Base-by-base conservation (phyloP, 2,113 vertebrate species). In the Sylvilagus bachmani region DNA sequence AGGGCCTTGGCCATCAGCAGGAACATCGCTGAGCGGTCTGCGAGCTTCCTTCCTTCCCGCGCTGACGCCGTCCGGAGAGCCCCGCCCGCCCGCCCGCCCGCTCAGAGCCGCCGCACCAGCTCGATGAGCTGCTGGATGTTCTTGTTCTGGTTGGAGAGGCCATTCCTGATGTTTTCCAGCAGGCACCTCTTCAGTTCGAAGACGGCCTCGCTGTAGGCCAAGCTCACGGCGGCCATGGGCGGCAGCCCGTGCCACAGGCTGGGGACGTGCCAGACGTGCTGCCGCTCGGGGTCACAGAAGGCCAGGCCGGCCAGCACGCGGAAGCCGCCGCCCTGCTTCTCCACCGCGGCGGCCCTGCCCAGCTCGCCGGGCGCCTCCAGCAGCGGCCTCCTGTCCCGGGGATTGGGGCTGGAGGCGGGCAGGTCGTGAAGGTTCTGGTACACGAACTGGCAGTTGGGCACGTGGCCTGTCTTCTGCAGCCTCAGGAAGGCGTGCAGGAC, bases 361-460 rank as follows among this genome's bases (percentile, higher is more conserved):
- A 97, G 98, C 5, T 99, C 98, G 49, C 98, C 84, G 11, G 98
- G 93, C 11, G 98, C 98, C 5, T 99, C 97, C 38, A 98, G 58
- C 19, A 98, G 96, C 67, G 97, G 95, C 29, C 98, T 98, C 69
- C 98, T 96, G n/a, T 98, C 98, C 90, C 98, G 95, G 1, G 94
- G 94, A 96, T 98, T 99, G 31, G 98, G 98, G 17, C 98, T 98
- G 33, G 98, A 81, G 7, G 97, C 98, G 31, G 98, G 97, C 21
- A 97, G 93, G 62, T 98, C 99, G 1, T 97, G 97, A 36, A 99
- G 98, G 58, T 98, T 99, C 97, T 99, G 98, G 88, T 98, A 98
- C 3, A 99, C 98, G 89, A 99, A 99, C 82, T 98, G 97, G 92
- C 98, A 99, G 92, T 96, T 98, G 0, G 98, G 98, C 89, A 98